Conservation (phyloP, 2,888 invertebrate genomes). For the Hyposoter dolosus region DNA sequence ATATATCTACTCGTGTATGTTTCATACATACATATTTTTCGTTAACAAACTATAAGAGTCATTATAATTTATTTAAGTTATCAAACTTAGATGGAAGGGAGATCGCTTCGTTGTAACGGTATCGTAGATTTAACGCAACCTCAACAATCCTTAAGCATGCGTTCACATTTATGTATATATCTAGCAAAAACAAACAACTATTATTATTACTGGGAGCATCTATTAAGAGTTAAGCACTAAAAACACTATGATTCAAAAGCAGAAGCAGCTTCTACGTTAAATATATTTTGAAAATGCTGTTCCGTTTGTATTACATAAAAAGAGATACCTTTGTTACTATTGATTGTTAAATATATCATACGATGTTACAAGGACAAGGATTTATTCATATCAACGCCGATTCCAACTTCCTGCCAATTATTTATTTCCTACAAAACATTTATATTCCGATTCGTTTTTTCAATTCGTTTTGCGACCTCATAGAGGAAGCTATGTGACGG, state of each 20-base stretch:
- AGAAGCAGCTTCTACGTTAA: slow-evolving; percentile 72
- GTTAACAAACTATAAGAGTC: slow-evolving; percentile 77
- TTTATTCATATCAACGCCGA: not conserved
- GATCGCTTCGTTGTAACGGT: slow-evolving; percentile 72
- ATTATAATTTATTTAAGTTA: slow-evolving; percentile 73
- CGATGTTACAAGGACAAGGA: slow-evolving; percentile 54
- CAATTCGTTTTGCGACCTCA: too few species aligned
- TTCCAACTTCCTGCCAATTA: not conserved
- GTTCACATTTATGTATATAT: slow-evolving; percentile 64
- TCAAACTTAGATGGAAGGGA: slow-evolving; percentile 57
- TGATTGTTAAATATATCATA: slow-evolving; percentile 79
- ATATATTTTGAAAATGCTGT: slow-evolving; percentile 71
- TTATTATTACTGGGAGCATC: slow-evolving; percentile 61
- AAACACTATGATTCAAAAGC: slow-evolving; percentile 67
- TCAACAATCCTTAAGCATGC: slow-evolving; percentile 71
- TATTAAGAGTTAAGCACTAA: slow-evolving; percentile 68
- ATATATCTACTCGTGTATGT: slow-evolving; percentile 54
- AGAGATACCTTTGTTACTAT: slow-evolving; percentile 82
- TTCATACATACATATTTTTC: slow-evolving; percentile 71
- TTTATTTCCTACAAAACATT: too few species aligned
- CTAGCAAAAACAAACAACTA: slow-evolving; percentile 38
- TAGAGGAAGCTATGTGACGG: too few species aligned
- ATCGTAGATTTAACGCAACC: slow-evolving; percentile 78
- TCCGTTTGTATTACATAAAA: slow-evolving; percentile 77
- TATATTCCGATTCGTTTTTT: too few species aligned